Conservation (phyloP, 1,140 invertebrate species). For the Drosophila nikananu region DNA sequence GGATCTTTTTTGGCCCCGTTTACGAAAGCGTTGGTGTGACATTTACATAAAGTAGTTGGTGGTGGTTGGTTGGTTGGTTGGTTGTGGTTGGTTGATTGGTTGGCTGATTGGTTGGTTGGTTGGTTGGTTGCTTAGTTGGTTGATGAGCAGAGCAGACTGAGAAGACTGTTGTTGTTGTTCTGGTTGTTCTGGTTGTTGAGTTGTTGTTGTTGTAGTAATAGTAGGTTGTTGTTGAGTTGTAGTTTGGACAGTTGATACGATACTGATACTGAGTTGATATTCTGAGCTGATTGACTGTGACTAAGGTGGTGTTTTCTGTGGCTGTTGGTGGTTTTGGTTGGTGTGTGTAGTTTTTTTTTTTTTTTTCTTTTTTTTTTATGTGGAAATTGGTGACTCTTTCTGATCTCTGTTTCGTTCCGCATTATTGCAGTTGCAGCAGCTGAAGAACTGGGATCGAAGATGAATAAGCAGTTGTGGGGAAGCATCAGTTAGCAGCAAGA, state of each 20-base stretch:
- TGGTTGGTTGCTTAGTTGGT: conserved; percentile 48
- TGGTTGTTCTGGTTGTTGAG: conserved; percentile 48
- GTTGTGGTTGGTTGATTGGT: conserved; percentile 37
- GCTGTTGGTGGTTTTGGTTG: conserved; percentile 33
- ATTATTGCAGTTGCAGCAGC: conserved; percentile 36
- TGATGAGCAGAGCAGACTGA: conserved; percentile 67
- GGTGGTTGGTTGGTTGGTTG: conserved; percentile 45
- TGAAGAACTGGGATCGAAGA: conserved; percentile 45
- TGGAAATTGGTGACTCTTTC: conserved; percentile 43
- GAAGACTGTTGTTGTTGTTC: conserved; percentile 59
- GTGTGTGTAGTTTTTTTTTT: conserved; percentile 21
- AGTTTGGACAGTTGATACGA: conserved; percentile 44
- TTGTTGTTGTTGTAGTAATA: conserved; percentile 28
- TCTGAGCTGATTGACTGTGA: conserved; percentile 48
- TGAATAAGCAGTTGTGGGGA: conserved; percentile 61
- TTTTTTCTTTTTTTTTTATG: background rate
- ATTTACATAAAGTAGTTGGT: conserved; percentile 60
- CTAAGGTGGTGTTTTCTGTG: conserved; percentile 45
- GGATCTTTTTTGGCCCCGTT: conserved; percentile 44
- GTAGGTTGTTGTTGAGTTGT: conserved; percentile 41
- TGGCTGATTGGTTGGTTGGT: conserved; percentile 44
- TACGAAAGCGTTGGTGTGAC: conserved; percentile 56
- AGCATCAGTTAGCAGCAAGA: conserved; percentile 52
- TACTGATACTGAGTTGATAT: conserved; percentile 36
- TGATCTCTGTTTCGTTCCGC: conserved; percentile 19